Base-by-base conservation (phyloP, 2,888 invertebrate species). In the Agrilus cyanescens region DNA sequence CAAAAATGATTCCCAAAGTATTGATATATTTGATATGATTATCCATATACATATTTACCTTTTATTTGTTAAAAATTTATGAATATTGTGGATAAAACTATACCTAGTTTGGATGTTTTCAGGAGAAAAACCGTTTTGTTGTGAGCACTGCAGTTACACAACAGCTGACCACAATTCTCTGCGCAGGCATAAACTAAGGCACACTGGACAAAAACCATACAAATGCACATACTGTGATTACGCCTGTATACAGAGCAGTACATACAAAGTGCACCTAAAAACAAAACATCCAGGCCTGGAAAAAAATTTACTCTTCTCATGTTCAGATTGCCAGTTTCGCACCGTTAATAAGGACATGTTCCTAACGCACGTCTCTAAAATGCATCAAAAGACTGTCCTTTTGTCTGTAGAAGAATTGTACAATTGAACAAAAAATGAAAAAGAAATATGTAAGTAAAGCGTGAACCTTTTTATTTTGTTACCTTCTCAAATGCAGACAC, bases 81-180 rank as follows among this genome's bases (percentile, higher is more conserved):
- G 1, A 37, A 38, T 4, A 36, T 45, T 15, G n/a, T 41, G 10
- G 10, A 32, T 12, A 4, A 38, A 31, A 39, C 4, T n/a, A 4
- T 12, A 16, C 5, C 32, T 31, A 1, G 4, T 25, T 25, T 25
- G 25, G 31, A 40, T 43, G 36, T 51, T 62, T 62, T 31, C 63
- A 78, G 80, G 83, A 35, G 83, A 83, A 58, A 85, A 84, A 58
- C 84, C 86, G 0, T 87, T 83, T 63, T 72, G 77, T 32, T 90
- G 90, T 60, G 74, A 78, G 30, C 65, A 73, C 38, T 90, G 90
- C 62, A 68, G 70, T 4, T 87, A 84, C 61, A 69, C 76, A 32
- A 78, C 85, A 4, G 75, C 80, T 3, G 88, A 89, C 60, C 87
- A 87, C 65, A 89, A 88, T 62, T 80, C 87, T 0, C 69, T 88